Evolutionary conservation across 2,113 vertebrate genomes (phyloP), one percentile per base, ranked within the genome.

Genomic region (Dryoscopus gambensis): DNA sequence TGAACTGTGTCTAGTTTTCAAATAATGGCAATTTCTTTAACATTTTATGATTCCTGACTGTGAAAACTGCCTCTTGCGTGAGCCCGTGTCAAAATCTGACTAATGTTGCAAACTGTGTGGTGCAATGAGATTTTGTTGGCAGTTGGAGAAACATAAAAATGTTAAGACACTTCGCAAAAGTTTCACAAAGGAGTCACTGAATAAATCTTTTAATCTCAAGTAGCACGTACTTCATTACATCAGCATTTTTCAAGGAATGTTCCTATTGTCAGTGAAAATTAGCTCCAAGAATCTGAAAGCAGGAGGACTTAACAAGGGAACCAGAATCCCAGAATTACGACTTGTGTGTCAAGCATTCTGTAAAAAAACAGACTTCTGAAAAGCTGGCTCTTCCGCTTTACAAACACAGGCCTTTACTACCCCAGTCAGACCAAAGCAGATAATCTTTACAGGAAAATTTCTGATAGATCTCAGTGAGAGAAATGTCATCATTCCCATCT

Each of bases 181-280:
- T 90, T 95, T 94, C 69, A 87, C 75, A 89, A 92, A 95, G 92
- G 89, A 95, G 62, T 95, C 94, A 94, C 76, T 82, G 94, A 93
- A 92, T 92, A 93, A 93, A 95, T 95, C 96, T 96, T 89, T 96
- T 96, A 92, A 96, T 95, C 96, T 96, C 90, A 81, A 96, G 96
- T 87, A 96, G 95, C 93, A 96, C 95, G 94, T 94, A 97, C 92
- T 95, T 93, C 90, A 89, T 96, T 94, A 96, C 96, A 96, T 97
- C 96, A 96, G 96, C 95, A 96, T 89, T 97, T 95, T 94, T 96
- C 96, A 97, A 93, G 95, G 96, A 96, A 96, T 94, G 95, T 95
- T 97, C 94, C 94, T 87, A 93, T 94, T 96, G 92, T 95, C 92
- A 96, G 84, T 94, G 96, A 96, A 95, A 96, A 94, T 97, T 87